phyloP scores from a whole-genome alignment of 2,888 invertebrate genomes.

The Nesidiocoris tenuis region DNA sequence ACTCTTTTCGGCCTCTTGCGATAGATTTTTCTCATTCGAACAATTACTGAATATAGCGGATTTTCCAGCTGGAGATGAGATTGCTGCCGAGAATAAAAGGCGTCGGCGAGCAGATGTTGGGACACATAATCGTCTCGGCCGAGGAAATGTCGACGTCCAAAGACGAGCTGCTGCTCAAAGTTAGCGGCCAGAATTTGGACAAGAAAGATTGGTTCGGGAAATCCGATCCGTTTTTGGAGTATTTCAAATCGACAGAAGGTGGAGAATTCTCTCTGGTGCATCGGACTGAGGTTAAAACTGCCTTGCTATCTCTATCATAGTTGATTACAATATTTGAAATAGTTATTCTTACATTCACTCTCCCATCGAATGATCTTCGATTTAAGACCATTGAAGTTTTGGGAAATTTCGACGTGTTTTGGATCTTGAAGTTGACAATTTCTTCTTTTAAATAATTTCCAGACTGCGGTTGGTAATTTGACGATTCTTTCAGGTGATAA shows the following conservation, averaged over 20 bases:
- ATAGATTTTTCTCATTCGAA: too few species aligned
- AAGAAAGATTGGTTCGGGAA: constrained; percentile 54
- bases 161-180: constrained; percentile 53
- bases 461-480: neutral
- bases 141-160: constrained; percentile 55
- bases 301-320: too few species aligned
- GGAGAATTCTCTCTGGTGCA: constrained; percentile 57
- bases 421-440: too few species aligned
- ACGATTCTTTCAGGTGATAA: constrained; percentile 53
- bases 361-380: too few species aligned
- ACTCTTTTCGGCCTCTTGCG: too few species aligned
- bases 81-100: constrained; percentile 41
- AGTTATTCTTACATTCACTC: too few species aligned
- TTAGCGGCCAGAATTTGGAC: constrained; percentile 53
- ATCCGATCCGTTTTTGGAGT: constrained; percentile 54
- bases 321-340: too few species aligned
- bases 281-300: constrained; percentile 57
- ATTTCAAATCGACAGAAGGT: constrained; percentile 56
- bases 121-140: constrained; percentile 53
- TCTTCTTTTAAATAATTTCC: too few species aligned
- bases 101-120: constrained; percentile 46
- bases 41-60: too few species aligned
- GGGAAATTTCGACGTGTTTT: too few species aligned
- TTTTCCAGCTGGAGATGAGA: constrained; percentile 45
- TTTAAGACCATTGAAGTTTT: too few species aligned